Base-by-base conservation (phyloP, 2,888 invertebrate species). In the Acronicta psi region DNA sequence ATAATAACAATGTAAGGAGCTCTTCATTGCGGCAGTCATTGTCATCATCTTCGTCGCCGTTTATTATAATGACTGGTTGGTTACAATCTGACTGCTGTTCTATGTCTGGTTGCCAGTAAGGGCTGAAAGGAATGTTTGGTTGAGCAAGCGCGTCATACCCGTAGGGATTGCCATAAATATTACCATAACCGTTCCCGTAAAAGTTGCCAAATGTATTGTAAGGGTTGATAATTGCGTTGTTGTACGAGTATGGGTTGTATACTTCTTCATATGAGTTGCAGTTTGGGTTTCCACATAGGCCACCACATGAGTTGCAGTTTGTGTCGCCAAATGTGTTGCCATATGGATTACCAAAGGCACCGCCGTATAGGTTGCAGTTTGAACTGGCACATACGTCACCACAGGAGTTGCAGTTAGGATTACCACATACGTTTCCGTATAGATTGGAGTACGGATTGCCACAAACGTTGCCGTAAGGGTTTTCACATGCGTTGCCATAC, bases 61-160 rank as follows among this genome's bases (percentile, higher is more conserved):
- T 72, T 43, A 74, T 66, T 51, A 76, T 49, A 14, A 77, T 70
- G 38, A 62, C 45, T 8, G 46, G 60, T 38, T 74, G 73, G 34
- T 59, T 64, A 29, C 13, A 11, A 0, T 29, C 34, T 20, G 45
- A 2, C 37, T 57, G 52, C 0, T 11, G 17, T 14, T 11, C 36
- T 13, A 14, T 1, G 31, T 47, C 43, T 18, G 51, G 41, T 56
- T 47, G 62, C 8, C 31, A 41, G 31, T 23, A 63, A 7, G 69
- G 45, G 49, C 45, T 53, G 40, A 13, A 51, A 13, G 56, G 23
- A 8, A 43, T 41, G 0, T 3, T 43, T 47, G 50, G 14, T 46
- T 50, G 62, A 14, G 16, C 8, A 11, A 47, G 0, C 11, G 25
- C n/a, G 4, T 57, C 40, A 13, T 41, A 69, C 0, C 43, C 47